Evolutionary conservation across 2,797 vertebrate species (phyloP).

Genomic region (Dryobates pubescens): DNA sequence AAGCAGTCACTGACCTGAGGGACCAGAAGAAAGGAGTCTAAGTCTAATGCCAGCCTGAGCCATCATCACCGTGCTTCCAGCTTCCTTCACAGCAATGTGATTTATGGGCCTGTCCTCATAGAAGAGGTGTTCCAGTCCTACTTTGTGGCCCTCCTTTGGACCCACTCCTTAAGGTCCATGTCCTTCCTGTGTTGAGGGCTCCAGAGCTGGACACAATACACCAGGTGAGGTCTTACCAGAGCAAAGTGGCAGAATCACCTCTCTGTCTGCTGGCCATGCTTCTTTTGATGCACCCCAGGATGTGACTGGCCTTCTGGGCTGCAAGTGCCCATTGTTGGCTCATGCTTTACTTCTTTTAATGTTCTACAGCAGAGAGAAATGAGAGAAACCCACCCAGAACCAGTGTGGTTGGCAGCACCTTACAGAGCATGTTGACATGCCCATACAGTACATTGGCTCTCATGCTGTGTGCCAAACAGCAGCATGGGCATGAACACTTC

Average conservation of each 20-base stretch:
- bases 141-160: too few species aligned
- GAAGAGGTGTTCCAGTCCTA: neutral
- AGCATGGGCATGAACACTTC: fast-evolving
- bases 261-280: too few species aligned
- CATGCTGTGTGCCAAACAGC: neutral
- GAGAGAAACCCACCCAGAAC: neutral
- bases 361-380: neutral
- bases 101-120: neutral
- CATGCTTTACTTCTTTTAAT: neutral
- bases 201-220: too few species aligned
- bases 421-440: fast-evolving
- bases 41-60: neutral
- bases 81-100: neutral
- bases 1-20: neutral
- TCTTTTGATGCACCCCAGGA: too few species aligned
- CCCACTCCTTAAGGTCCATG: too few species aligned
- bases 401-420: neutral
- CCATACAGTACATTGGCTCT: fast-evolving
- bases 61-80: neutral
- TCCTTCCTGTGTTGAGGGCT: too few species aligned
- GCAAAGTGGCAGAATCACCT: too few species aligned
- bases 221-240: too few species aligned
- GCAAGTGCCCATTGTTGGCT: too few species aligned
- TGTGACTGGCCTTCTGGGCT: too few species aligned
- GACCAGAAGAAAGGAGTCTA: neutral